phyloP scores from a whole-genome alignment of 2,113 vertebrate genomes.

The Microcebus tavaratra region DNA sequence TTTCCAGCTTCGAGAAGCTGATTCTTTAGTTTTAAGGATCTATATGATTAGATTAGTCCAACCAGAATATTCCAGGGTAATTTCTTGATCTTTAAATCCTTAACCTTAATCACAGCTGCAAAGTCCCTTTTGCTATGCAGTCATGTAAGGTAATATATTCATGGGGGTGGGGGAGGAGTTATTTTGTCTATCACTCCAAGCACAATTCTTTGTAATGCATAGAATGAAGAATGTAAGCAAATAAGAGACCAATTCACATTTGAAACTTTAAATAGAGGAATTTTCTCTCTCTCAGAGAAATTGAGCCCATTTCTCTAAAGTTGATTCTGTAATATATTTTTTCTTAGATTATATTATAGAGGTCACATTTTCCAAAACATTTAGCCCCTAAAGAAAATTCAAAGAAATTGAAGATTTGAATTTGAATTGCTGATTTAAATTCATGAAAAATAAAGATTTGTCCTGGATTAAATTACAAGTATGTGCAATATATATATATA shows the following conservation, averaged over 20 bases:
- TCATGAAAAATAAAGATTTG: background rate
- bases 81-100: background rate
- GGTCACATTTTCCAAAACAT: background rate
- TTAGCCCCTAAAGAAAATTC: background rate
- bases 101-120: background rate
- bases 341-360: background rate
- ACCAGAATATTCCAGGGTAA: background rate
- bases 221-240: background rate
- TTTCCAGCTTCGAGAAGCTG: background rate
- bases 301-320: background rate
- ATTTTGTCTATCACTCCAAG: background rate
- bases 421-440: background rate
- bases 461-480: background rate
- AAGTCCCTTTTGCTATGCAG: background rate
- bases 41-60: background rate
- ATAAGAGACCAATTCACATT: background rate
- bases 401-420: background rate
- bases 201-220: background rate
- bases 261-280: background rate
- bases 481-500: background rate
- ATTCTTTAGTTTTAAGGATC: background rate
- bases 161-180: fast-evolving
- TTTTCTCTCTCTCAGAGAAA: background rate
- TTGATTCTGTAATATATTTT: background rate
- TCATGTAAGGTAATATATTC: background rate